Conservation (phyloP, 2,797 vertebrate species). For the Thalassophryne amazonica region DNA sequence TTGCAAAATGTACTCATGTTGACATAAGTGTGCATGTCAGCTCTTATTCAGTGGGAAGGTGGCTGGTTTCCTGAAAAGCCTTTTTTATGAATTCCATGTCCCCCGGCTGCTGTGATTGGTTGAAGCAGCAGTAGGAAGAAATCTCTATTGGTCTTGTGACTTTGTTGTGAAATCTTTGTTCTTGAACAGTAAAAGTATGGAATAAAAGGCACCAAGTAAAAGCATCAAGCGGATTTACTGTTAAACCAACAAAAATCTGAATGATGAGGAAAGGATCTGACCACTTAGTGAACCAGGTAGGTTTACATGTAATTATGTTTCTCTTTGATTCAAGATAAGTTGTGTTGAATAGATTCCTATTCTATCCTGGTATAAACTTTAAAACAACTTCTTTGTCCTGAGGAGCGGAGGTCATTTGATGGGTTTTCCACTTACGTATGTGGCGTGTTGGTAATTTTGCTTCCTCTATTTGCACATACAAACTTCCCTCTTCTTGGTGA, state of each 20-base stretch:
- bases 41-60: not conserved
- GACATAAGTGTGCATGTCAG: not conserved
- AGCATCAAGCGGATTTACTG: not conserved
- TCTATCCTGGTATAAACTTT: not conserved
- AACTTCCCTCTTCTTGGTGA: constrained; percentile 30
- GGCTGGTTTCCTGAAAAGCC: not conserved
- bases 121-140: constrained; percentile 7
- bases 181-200: constrained; percentile 12
- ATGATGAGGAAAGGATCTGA: constrained; percentile 33
- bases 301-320: no score
- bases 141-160: constrained; percentile 40
- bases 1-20: not conserved
- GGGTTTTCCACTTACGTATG: constrained; percentile 36
- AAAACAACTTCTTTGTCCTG: not conserved
- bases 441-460: constrained; percentile 8
- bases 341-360: no score
- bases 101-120: no score
- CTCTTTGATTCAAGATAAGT: no score
- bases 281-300: constrained; percentile 24
- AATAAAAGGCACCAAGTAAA: constrained; percentile 11
- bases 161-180: constrained; percentile 59
- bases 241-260: not conserved
- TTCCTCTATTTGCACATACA: constrained; percentile 58
- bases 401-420: constrained; percentile 13
- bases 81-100: no score